These are phyloP conservation scores for Micromesistius poutassou DNA, from an alignment of 2,797 vertebrate genomes.

Conservation along the genomic window DNA sequence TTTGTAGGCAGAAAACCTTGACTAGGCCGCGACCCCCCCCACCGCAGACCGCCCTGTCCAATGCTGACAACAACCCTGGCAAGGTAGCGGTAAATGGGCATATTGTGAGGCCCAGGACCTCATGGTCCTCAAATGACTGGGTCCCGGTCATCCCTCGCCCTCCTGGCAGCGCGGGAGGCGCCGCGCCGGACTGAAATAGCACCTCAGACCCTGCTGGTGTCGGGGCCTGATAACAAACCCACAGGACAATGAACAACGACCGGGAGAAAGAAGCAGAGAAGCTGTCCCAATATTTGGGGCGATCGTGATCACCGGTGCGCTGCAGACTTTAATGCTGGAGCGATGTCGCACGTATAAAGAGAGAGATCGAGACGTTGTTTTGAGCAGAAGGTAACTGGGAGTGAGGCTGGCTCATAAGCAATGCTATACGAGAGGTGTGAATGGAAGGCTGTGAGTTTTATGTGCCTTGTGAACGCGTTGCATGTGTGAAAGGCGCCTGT, in stretches of 20 bases:
- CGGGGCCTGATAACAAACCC: neutral
- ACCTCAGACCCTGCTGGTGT: neutral
- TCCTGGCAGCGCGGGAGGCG: conserved; percentile 35
- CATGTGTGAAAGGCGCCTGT: conserved; percentile 37
- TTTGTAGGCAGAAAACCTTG: too few relatives aligned
- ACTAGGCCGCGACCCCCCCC: too few relatives aligned
- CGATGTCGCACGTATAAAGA: neutral
- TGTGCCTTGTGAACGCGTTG: conserved; percentile 44
- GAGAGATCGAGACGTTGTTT: neutral
- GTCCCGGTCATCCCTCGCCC: conserved; percentile 33
- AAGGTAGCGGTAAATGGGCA: conserved; percentile 48
- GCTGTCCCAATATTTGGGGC: neutral
- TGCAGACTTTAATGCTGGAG: neutral
- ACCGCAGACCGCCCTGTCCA: neutral
- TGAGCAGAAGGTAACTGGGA: neutral
- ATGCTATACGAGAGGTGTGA: conserved; percentile 39
- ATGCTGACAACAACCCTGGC: neutral
- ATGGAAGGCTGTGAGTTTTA: conserved; percentile 23
- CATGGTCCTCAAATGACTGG: conserved; percentile 63
- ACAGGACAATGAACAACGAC: neutral
- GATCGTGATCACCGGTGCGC: neutral
- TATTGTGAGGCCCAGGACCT: conserved; percentile 51
- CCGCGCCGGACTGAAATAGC: conserved; percentile 18
- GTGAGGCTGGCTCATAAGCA: neutral
- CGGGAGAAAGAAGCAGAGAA: neutral